Evolutionary conservation across 92 coral and sea anemone genomes (phyloP).

Genomic region (Umimayanthus chanpuru): DNA sequence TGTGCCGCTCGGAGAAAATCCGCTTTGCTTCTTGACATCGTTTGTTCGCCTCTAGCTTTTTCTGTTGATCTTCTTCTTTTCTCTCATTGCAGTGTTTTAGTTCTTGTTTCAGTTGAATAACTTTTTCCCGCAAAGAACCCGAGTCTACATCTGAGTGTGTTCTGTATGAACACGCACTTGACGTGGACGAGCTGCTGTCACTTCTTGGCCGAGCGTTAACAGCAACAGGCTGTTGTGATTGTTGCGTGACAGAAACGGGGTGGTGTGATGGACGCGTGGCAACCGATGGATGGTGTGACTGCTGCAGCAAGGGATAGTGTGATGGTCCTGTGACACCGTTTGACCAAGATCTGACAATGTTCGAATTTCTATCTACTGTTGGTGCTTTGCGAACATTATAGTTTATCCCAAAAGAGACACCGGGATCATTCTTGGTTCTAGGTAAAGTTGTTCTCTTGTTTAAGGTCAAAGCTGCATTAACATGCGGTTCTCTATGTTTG

Average conservation of each 20-base stretch:
- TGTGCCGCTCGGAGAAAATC: constrained; percentile 62
- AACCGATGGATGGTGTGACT: constrained; percentile 20
- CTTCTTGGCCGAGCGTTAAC: constrained; percentile 16
- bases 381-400: constrained; percentile 54
- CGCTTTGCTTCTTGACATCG: constrained; percentile 70
- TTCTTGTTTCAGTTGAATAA: constrained; percentile 73
- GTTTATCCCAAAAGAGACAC: constrained; percentile 45
- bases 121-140: constrained; percentile 87
- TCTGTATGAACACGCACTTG: constrained; percentile 39
- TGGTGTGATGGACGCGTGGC: constrained; percentile 45
- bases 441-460: constrained; percentile 56
- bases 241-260: constrained; percentile 41
- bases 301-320: neutral
- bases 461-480: constrained; percentile 68
- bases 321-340: constrained; percentile 43
- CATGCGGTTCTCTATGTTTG: constrained; percentile 54
- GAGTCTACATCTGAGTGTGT: constrained; percentile 59
- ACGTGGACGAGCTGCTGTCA: constrained; percentile 43
- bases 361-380: constrained; percentile 37
- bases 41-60: constrained; percentile 57
- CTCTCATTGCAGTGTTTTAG: constrained; percentile 69
- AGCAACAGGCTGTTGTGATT: constrained; percentile 41
- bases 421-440: constrained; percentile 36
- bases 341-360: constrained; percentile 46
- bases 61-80: constrained; percentile 59